phyloP scores from a whole-genome alignment of 2,113 vertebrate species.

The Poeciliopsis retropinna region DNA sequence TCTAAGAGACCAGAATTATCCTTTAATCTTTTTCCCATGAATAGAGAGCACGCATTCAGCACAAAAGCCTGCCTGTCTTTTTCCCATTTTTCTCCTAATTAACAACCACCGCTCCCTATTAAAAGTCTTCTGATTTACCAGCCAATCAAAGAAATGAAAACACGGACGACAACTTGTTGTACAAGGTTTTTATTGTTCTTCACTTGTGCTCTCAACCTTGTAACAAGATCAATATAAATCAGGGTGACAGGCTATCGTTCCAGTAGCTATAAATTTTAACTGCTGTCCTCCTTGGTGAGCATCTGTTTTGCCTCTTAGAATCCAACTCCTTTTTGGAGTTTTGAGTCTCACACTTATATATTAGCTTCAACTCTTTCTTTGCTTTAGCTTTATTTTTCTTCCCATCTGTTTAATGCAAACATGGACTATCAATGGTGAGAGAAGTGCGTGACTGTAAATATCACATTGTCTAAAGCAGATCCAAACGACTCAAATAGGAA shows the following conservation, averaged over 20 bases:
- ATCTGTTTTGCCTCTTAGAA: background rate
- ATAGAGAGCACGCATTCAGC: background rate
- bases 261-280: background rate
- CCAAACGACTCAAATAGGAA: conserved; percentile 29
- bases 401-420: background rate
- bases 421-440: background rate
- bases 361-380: background rate
- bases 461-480: conserved; percentile 33
- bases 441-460: background rate
- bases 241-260: background rate
- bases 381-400: background rate
- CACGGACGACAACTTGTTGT: conserved; percentile 11
- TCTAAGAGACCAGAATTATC: background rate
- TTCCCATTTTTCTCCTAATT: background rate
- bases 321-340: background rate
- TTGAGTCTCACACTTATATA: background rate
- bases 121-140: background rate
- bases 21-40: background rate
- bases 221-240: conserved; percentile 14
- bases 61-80: background rate
- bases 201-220: background rate
- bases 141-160: background rate
- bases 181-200: background rate
- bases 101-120: background rate
- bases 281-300: background rate